Evolutionary conservation across 2,113 vertebrate genomes (phyloP), one percentile per base, ranked within the genome.

Genomic region (Periophthalmodon schlosseri): DNA sequence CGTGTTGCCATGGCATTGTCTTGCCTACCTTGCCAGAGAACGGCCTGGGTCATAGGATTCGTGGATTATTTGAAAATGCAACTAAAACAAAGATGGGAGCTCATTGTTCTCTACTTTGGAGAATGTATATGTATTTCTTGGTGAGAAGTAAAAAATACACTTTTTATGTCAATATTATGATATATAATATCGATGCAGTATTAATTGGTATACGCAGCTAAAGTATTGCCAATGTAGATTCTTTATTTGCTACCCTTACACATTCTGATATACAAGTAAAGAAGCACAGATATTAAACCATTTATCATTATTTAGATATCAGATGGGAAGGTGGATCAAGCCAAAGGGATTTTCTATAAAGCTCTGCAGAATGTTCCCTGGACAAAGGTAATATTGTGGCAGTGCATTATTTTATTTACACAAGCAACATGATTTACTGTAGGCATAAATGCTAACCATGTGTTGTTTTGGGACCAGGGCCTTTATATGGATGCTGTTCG

Each of bases 281-380:
- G 68, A 78, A 74, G 73, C 16, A 70, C 39, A 44, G 39, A 68
- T 21, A n/a, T 46, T 70, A 24, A 73, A 56, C 28, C 52, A 70
- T 63, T 2, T 68, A 6, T 70, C 2, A 11, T 72, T 5, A 9
- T 77, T 50, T 80, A 99, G 97, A 94, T 93, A 72, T 96, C 94
- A 56, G 87, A 96, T 69, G 96, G 96, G 58, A 94, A 95, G 70
- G 89, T 86, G 70, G 96, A 98, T 80, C 94, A 94, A 84, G 96
- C 94, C 82, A 96, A 85, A 91, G 96, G 95, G 4, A 91, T 99
- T 50, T 98, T 98, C 90, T 99, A 99, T 83, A 97, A 93, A 90
- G 97, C 97, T 0, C 93, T 99, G 75, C 97, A 99, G 86, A 95
- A 93, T 21, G 95, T 98, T 8, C 97, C 98, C 12, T 99, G 98